Conservation (phyloP, 2,113 vertebrate species). For the Apodemus sylvaticus region DNA sequence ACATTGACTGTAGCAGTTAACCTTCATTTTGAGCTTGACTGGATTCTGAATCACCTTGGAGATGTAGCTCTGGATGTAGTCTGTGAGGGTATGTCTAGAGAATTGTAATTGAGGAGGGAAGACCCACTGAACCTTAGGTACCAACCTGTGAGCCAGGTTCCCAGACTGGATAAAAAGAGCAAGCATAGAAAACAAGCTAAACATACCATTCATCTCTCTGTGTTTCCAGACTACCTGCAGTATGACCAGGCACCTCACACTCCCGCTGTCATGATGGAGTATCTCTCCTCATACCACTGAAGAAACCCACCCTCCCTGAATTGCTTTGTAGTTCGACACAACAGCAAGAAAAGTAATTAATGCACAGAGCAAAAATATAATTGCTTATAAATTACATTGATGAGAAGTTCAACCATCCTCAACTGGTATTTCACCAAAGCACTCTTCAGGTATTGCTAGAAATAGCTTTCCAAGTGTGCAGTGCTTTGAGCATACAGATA, state of each 20-base stretch:
- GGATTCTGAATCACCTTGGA: neutral
- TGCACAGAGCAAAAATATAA: neutral
- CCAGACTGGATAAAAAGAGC: neutral
- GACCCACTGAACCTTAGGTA: neutral
- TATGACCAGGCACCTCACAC: no score
- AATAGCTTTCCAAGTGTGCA: neutral
- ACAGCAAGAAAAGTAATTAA: neutral
- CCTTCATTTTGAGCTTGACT: neutral
- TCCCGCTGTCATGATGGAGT: no score
- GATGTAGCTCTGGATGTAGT: neutral
- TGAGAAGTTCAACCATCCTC: neutral
- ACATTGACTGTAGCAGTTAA: neutral
- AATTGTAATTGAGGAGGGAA: neutral
- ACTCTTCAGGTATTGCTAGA: neutral
- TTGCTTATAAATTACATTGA: slow-evolving; percentile 22
- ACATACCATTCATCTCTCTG: neutral
- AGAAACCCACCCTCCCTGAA: neutral
- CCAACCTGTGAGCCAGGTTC: neutral
- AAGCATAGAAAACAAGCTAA: neutral
- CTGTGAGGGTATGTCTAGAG: neutral
- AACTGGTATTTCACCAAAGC: neutral
- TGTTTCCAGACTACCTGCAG: neutral
- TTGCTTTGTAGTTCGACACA: neutral
- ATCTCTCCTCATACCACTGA: neutral
- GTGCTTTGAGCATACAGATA: neutral